A percentile compares a stretch with the other conserved stretches of the same genome.
These are phyloP conservation scores for Oncorhynchus clarkii DNA, from an alignment of 2,113 vertebrate species.

Conservation along the genomic window DNA sequence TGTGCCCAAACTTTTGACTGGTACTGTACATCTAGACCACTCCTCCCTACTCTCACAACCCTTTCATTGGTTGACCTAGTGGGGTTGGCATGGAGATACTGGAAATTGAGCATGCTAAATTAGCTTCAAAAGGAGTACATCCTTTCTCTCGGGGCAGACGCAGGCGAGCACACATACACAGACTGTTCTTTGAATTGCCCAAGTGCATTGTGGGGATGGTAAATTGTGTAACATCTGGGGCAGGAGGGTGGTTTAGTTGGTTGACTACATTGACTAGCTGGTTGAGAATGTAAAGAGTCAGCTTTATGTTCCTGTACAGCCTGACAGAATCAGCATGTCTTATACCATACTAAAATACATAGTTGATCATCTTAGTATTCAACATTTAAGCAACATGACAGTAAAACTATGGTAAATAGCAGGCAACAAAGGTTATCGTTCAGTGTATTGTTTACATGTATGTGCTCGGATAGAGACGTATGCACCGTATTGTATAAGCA, in stretches of 20 bases:
- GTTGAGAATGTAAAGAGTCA: background rate
- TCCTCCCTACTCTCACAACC: slow-evolving; percentile 33
- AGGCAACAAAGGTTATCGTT: no score
- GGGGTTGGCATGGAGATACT: slow-evolving; percentile 74
- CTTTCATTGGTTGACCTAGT: slow-evolving; percentile 75
- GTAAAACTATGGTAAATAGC: no score
- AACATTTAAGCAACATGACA: no score
- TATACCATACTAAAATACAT: no score
- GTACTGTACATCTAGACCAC: slow-evolving; percentile 32
- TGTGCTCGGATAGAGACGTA: no score
- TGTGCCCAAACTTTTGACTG: no score
- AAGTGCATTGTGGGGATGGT: slow-evolving; percentile 35
- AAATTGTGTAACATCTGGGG: slow-evolving; percentile 32
- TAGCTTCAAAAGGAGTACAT: slow-evolving; percentile 57
- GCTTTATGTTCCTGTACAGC: background rate
- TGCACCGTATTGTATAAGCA: no score
- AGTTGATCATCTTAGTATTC: no score
- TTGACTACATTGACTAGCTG: background rate
- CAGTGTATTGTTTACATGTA: no score
- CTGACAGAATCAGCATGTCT: no score
- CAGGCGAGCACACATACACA: slow-evolving; percentile 44
- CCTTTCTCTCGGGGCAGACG: slow-evolving; percentile 51
- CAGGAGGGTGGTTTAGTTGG: background rate
- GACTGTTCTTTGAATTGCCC: background rate
- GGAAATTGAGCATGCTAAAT: slow-evolving; percentile 68